Evolutionary conservation across 2,797 vertebrate species (phyloP).

Genomic region (Aplochiton taeniatus): DNA sequence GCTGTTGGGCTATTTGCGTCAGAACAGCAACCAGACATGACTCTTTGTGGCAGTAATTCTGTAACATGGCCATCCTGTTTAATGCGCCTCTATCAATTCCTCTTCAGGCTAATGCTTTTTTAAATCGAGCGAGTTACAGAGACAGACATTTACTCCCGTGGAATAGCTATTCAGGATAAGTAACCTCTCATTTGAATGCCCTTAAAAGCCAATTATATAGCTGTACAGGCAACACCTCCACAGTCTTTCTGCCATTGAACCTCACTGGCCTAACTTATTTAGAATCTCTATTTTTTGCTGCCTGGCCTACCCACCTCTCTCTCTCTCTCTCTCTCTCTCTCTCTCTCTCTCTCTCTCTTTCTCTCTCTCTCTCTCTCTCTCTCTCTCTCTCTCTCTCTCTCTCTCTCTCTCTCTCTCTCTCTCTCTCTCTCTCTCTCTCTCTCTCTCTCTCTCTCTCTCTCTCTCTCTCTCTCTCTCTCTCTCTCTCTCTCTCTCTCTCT

Average conservation of each 20-base stretch:
- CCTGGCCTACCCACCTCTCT: conserved; percentile 21
- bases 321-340: conserved; percentile 49
- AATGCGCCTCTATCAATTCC: conserved; percentile 58
- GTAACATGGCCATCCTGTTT: background rate
- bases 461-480: background rate
- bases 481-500: conserved; percentile 3
- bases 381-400: conserved; percentile 56
- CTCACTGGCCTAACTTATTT: conserved; percentile 43
- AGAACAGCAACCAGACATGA: conserved; percentile 30
- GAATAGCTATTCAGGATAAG: conserved; percentile 67
- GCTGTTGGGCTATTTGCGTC: conserved; percentile 46
- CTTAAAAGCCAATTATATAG: conserved; percentile 75
- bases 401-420: conserved; percentile 41
- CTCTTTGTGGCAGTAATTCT: conserved; percentile 33
- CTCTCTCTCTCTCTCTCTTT: conserved; percentile 13
- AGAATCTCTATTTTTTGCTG: conserved; percentile 18
- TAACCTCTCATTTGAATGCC: conserved; percentile 72
- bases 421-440: background rate
- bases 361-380: conserved; percentile 14
- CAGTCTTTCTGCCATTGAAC: conserved; percentile 67
- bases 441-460: background rate
- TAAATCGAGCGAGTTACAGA: conserved; percentile 59
- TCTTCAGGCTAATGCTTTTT: conserved; percentile 70
- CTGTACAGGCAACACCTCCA: conserved; percentile 69
- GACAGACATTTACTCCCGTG: conserved; percentile 66